Conservation (phyloP, 2,797 vertebrate genomes). For the Coilia nasus region DNA sequence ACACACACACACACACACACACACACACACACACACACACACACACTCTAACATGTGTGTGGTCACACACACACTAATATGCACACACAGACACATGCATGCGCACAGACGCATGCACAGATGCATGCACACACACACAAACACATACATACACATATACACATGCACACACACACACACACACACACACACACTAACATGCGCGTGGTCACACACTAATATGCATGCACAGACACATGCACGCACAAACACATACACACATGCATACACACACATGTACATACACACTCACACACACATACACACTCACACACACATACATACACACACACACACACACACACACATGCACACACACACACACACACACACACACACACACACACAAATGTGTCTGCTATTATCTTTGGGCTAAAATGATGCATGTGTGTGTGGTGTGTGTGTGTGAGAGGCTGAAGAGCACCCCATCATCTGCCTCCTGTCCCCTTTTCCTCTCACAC, state of each 20-base stretch:
- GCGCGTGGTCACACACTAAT: too few species aligned
- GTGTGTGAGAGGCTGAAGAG: neutral
- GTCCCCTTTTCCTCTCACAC: constrained; percentile 26
- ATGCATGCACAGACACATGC: neutral
- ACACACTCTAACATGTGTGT: neutral
- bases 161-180: too few species aligned
- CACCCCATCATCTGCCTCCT: neutral
- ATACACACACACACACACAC: too few species aligned
- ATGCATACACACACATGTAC: too few species aligned
- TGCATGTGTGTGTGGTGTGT: neutral
- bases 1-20: neutral
- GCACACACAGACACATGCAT: neutral
- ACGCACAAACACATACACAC: neutral
- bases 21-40: too few species aligned
- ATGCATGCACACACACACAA: neutral
- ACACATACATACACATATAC: neutral
- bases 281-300: neutral
- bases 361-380: neutral
- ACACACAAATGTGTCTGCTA: neutral
- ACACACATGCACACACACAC: too few species aligned
- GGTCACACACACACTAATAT: too few species aligned
- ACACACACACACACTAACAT: too few species aligned
- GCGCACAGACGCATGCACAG: too few species aligned
- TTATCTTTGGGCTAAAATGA: neutral
- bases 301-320: neutral